Percentiles rank a stretch among this genome's conserved stretches.
phyloP scores from a whole-genome alignment of 2,797 vertebrate species.

The Sebastes elongatus region DNA sequence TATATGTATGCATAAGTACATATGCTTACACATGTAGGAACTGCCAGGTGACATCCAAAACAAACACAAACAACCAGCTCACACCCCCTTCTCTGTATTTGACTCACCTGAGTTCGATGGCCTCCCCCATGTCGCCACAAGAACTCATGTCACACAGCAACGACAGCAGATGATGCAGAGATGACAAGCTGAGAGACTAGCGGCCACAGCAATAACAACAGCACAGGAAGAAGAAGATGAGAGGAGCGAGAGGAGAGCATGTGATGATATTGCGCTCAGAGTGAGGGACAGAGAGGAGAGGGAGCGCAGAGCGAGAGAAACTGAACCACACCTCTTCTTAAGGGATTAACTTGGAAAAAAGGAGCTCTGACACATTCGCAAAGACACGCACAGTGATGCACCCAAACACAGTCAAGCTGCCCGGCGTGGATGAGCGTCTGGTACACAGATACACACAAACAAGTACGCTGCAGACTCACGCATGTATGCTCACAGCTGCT shows the following conservation, averaged over 20 bases:
- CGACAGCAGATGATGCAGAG: conserved; percentile 38
- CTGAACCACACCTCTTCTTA: conserved; percentile 78
- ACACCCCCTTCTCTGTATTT: conserved; percentile 10
- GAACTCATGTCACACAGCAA: conserved; percentile 70
- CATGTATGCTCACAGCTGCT: conserved; percentile 49
- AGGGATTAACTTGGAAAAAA: conserved; percentile 78
- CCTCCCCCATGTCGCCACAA: conserved; percentile 78
- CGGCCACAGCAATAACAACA: conserved; percentile 37
- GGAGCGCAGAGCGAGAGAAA: conserved; percentile 47
- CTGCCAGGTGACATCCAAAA: background rate
- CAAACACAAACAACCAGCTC: conserved; percentile 11
- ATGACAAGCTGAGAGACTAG: conserved; percentile 49
- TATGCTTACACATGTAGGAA: background rate
- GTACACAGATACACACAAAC: conserved; percentile 17
- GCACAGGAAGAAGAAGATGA: conserved; percentile 44
- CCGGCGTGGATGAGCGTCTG: conserved; percentile 26
- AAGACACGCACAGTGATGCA: conserved; percentile 26
- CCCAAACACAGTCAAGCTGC: conserved; percentile 50
- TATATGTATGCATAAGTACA: background rate
- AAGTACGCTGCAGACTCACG: background rate
- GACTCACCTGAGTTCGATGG: conserved; percentile 83
- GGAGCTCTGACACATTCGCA: conserved; percentile 49
- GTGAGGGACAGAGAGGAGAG: conserved; percentile 58
- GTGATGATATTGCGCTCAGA: conserved; percentile 68
- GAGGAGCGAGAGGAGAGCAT: conserved; percentile 61